Conservation (phyloP, 2,888 invertebrate species). For the Nomada ruficornis region DNA sequence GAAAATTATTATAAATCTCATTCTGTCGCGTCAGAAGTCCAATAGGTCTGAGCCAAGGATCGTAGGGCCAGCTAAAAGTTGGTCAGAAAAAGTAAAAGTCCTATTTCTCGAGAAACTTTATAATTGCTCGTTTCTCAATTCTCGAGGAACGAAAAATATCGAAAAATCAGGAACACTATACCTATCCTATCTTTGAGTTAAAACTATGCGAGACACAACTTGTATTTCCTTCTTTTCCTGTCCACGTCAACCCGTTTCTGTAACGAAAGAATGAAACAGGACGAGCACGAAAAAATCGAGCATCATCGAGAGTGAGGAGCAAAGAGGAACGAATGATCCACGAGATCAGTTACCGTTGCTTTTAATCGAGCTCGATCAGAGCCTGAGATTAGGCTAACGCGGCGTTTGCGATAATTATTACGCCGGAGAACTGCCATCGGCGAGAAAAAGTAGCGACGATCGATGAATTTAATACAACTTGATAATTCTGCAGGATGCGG, state of each 20-base stretch:
- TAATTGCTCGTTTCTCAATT: too few species aligned
- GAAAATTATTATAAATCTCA: too few species aligned
- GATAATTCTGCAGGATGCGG: neutral
- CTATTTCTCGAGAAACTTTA: too few species aligned
- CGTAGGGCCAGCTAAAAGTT: too few species aligned
- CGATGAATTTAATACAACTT: conserved; percentile 22
- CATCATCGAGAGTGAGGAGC: conserved; percentile 14
- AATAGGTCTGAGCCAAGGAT: too few species aligned
- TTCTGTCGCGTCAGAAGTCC: too few species aligned
- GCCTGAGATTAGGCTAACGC: conserved; percentile 74
- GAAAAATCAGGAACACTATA: too few species aligned
- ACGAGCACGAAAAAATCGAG: conserved; percentile 17
- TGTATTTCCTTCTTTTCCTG: neutral
- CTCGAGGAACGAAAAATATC: too few species aligned
- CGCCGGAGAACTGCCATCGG: conserved; percentile 5
- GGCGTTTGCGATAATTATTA: conserved; percentile 75
- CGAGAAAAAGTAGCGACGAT: neutral
- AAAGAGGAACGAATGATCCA: conserved; percentile 61
- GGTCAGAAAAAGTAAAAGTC: too few species aligned
- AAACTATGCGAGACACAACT: neutral
- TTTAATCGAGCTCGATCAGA: conserved; percentile 74
- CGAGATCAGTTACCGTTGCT: conserved; percentile 77
- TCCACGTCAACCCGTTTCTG: neutral
- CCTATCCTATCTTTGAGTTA: neutral
- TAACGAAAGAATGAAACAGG: conserved; percentile 30